Percentiles rank a stretch among this genome's conserved stretches.
Evolutionary conservation across 2,797 vertebrate species (phyloP).

Genomic region (Sphenopsis melanotis): DNA sequence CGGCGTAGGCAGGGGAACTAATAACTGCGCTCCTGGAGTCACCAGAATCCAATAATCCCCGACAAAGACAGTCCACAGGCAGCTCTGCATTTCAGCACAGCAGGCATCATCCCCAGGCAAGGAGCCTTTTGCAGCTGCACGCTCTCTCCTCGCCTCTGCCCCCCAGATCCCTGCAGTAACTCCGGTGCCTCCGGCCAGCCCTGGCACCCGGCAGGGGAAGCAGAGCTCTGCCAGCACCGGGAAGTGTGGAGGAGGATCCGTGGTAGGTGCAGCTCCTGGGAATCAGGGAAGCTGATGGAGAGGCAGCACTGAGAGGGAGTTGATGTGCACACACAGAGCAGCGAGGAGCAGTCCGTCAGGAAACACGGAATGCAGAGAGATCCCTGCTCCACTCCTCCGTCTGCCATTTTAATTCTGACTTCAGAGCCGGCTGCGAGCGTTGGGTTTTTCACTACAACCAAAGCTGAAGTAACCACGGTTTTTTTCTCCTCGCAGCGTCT

Average conservation of each 20-base stretch:
- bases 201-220: neutral
- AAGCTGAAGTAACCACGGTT: slow-evolving; percentile 59
- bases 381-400: neutral
- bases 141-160: neutral
- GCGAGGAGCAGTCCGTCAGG: neutral
- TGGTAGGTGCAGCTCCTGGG: neutral
- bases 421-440: slow-evolving; percentile 10
- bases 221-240: neutral
- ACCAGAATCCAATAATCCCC: neutral
- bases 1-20: neutral
- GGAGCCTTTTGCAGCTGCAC: neutral
- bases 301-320: neutral
- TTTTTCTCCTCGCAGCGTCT: slow-evolving; percentile 35
- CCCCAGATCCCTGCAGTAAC: neutral
- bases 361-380: neutral
- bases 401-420: slow-evolving; percentile 46
- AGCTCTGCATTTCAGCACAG: neutral
- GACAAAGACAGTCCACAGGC: neutral
- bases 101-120: neutral
- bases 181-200: neutral
- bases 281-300: neutral
- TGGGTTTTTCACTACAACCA: slow-evolving; percentile 48
- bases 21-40: neutral
- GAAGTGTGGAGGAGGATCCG: slow-evolving; percentile 23
- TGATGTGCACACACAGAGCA: neutral